These are phyloP conservation scores for Carduelis carduelis DNA, from an alignment of 2,797 vertebrate genomes.

Conservation along the genomic window DNA sequence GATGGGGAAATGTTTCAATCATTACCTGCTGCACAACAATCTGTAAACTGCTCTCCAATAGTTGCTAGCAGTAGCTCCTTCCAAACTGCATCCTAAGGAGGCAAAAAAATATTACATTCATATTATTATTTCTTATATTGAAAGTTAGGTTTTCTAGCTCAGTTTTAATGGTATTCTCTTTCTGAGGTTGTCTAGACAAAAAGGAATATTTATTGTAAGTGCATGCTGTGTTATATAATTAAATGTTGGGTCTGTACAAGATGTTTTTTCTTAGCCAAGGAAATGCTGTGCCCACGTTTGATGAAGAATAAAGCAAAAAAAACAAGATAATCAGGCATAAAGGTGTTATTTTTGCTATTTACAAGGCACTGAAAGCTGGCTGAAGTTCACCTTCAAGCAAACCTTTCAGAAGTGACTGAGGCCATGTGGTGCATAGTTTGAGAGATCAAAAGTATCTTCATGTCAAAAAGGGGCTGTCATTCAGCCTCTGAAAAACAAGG, in stretches of 20 bases:
- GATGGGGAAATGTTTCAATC: not conserved
- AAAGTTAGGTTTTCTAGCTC: not conserved
- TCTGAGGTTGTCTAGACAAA: not conserved
- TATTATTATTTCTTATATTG: not conserved
- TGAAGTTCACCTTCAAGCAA: not conserved
- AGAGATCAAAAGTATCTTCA: not conserved
- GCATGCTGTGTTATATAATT: not conserved
- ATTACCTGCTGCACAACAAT: slow-evolving; percentile 88
- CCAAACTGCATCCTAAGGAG: slow-evolving; percentile 87
- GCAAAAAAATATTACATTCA: not conserved
- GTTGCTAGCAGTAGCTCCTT: slow-evolving; percentile 93
- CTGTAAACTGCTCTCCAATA: slow-evolving; percentile 95
- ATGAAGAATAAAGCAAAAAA: not conserved
- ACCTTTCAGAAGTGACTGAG: not conserved
- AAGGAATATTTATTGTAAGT: not conserved
- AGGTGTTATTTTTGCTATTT: not conserved
- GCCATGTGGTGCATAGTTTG: not conserved
- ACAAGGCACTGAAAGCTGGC: not conserved
- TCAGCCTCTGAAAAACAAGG: not conserved
- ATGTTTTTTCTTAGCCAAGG: not conserved
- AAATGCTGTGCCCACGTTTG: not conserved
- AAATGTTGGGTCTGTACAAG: not conserved
- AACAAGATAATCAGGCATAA: not conserved
- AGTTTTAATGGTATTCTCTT: not conserved
- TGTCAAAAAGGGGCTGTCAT: not conserved